These are phyloP conservation scores for Caenorhabditis imperialis DNA, from an alignment of 2,888 invertebrate species.

Conservation along the genomic window DNA sequence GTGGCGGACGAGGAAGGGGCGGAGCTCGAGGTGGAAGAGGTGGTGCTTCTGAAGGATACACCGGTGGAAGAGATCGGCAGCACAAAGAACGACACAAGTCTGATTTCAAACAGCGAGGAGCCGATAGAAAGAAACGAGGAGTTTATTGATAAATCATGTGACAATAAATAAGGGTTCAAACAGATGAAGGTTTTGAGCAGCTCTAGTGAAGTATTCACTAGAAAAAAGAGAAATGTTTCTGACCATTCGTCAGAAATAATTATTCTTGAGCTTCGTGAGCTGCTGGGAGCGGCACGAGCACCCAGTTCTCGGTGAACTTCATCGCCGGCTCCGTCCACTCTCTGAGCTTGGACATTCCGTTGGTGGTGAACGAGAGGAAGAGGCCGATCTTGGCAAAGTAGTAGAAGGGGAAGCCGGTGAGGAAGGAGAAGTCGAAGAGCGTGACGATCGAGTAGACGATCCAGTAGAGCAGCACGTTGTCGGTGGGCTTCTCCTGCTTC, in stretches of 20 bases:
- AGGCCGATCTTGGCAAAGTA: slow-evolving; percentile 28
- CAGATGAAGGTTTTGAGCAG: too few relatives aligned
- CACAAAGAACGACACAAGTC: slow-evolving; percentile 66
- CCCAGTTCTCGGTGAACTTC: slow-evolving; percentile 36
- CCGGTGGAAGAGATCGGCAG: slow-evolving; percentile 66
- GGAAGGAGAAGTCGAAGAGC: slow-evolving; percentile 29
- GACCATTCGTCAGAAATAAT: neutral
- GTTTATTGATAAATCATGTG: slow-evolving; percentile 15
- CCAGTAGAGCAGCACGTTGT: slow-evolving; percentile 38
- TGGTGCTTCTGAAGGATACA: slow-evolving; percentile 46
- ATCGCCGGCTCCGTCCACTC: slow-evolving; percentile 42
- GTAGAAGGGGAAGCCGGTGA: slow-evolving; percentile 24
- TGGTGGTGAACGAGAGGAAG: slow-evolving; percentile 28
- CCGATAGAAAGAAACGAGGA: slow-evolving; percentile 61
- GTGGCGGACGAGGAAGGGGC: slow-evolving; percentile 28
- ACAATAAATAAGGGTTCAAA: too few relatives aligned
- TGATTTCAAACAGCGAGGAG: slow-evolving; percentile 64
- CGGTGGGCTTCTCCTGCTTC: slow-evolving; percentile 14
- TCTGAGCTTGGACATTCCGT: slow-evolving; percentile 23
- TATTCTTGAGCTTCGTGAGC: neutral
- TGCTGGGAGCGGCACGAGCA: slow-evolving; percentile 1
- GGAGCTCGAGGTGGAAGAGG: slow-evolving; percentile 22
- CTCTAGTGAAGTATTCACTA: too few relatives aligned
- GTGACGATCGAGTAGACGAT: slow-evolving; percentile 33
- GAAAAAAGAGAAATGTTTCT: neutral